Base-by-base conservation (phyloP, 2,888 invertebrate genomes). In the Amphipyra tragopoginis region DNA sequence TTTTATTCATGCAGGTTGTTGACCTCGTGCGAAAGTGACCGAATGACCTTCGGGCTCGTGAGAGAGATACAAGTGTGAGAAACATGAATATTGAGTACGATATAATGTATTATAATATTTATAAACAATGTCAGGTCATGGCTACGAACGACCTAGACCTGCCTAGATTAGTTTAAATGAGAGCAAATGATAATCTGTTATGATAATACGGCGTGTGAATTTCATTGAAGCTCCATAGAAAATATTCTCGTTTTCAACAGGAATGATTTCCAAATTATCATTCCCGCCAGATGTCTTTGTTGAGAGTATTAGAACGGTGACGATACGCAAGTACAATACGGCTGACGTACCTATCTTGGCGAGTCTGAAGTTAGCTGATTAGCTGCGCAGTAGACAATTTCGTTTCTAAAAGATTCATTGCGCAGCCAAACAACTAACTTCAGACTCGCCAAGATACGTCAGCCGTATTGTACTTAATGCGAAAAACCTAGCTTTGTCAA, bases 21-120 rank as follows among this genome's bases (percentile, higher is more conserved):
- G 58, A 62, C 53, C 53, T 47, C 51, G 15, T 33, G 26, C 45
- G 43, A 61, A 71, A 71, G 50, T 54, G 11, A 43, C 40, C 26
- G 38, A 54, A 29, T 33, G 40, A 29, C 70, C 66, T 65, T 61
- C 47, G 9, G 14, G 13, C 26, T 21, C 45, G 13, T 39, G 29
- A 50, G 39, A 14, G 6, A 6, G 21, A 53, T 45, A 43, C 26
- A 0, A 59, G 52, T 52, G 65, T 52, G 44, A 56, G 65, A 70
- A 36, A 61, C 8, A 36, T 33, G 34, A 40, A 53, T 56, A 56
- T 4, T 44, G 11, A 33, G 42, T 40, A 14, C 26, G 3, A 10
- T 48, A 8, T 21, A 21, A n/a, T 38, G 15, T 29, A 29, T 29
- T 4, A 29, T 29, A 29, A 29, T 29, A 29, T 29, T 29, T 5